Evolutionary conservation across 1,140 invertebrate species (phyloP), one percentile per base, ranked within the genome.

Genomic region (Bathynomus jamesi): DNA sequence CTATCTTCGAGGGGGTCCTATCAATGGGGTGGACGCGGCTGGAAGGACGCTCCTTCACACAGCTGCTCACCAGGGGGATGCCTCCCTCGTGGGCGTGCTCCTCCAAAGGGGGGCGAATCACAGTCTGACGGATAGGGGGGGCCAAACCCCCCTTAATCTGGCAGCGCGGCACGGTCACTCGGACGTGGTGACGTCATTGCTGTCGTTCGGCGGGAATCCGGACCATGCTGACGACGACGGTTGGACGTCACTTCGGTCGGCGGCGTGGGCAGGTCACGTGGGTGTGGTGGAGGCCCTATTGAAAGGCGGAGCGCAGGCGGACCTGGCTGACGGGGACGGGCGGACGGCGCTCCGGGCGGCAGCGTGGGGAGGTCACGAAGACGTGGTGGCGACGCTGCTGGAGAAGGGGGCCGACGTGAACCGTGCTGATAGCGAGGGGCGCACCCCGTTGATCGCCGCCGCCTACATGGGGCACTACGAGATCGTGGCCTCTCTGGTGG

Each of bases 401-500:
- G 89, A 93, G 77, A 90, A 89, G 72, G 91, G 91, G 1, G 94
- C 94, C 0, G 86, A 92, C 79, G 91, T 95, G 24, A 90, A 95
- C 82, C 90, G 93, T 79, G 87, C 91, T 0, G 94, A 97, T 81
- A 89, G 91, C 68, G 94, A 97, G 82, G 94, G 93, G 68, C 86
- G 94, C 4, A 86, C 85, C 11, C 83, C 85, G 4, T 79, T 86
- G 7, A 86, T 85, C 69, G 84, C 84, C 28, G 85, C 85, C 0
- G 83, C 84, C 4, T 85, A 86, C 77, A 86, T 85, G 83, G 85
- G 85, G 0, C 84, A 86, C 75, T 79, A 79, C 3, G 82, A 83
- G 72, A 84, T 86, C 53, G 84, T 86, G 2, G 81, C 90, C 73
- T 88, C 91, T 78, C 83, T 98, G 7, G 82, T 97, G 5, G 89